Percentiles rank a stretch among this genome's conserved stretches.
Conservation (phyloP, 1,140 invertebrate species). For the Planococcus citri region DNA sequence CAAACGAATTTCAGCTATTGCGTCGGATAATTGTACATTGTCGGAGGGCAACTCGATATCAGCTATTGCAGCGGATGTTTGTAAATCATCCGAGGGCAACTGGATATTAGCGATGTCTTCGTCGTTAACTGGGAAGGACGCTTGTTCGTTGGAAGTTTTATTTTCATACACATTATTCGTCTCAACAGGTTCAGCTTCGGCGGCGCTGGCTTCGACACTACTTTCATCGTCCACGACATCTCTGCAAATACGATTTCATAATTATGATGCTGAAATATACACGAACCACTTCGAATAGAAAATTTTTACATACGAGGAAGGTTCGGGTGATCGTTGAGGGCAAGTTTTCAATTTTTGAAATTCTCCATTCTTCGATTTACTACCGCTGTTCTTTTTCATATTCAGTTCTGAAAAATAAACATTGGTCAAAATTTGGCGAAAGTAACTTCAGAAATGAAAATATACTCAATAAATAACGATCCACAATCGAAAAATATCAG, state of each 20-base stretch:
- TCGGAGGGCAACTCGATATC: no score
- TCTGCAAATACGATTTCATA: no score
- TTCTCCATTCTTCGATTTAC: conserved; percentile 5
- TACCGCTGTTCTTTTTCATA: neutral
- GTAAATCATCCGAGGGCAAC: neutral
- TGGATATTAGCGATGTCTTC: conserved; percentile 2
- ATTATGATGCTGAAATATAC: no score
- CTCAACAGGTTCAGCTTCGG: neutral
- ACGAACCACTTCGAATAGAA: no score
- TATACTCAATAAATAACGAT: no score
- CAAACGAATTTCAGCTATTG: no score
- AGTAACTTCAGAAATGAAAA: no score
- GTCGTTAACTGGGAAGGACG: neutral
- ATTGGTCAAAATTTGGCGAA: no score
- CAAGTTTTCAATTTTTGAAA: conserved; percentile 12
- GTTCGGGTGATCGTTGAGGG: neutral
- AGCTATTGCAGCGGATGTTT: neutral
- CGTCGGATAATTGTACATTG: no score
- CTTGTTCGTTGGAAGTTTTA: neutral
- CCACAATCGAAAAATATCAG: no score
- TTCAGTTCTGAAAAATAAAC: neutral
- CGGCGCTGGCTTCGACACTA: neutral
- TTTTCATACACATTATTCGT: neutral
- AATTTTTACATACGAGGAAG: neutral
- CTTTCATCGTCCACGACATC: no score